These are phyloP conservation scores for Mallotus villosus DNA, from an alignment of 2,797 vertebrate species.

Conservation along the genomic window DNA sequence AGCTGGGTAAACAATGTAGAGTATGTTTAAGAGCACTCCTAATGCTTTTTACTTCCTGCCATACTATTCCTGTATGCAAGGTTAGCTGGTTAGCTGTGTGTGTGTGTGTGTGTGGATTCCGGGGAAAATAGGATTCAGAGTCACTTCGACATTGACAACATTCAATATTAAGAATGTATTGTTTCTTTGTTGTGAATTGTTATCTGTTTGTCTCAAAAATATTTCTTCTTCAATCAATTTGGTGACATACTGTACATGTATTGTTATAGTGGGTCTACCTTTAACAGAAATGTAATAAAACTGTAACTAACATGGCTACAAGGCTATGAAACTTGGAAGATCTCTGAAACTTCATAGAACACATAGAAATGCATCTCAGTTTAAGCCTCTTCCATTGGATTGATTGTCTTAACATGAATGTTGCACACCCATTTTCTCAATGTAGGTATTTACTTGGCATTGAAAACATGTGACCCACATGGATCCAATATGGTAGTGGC, in stretches of 20 bases:
- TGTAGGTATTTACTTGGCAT: background rate
- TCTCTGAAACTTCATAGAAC: too few relatives aligned
- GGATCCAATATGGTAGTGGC: background rate
- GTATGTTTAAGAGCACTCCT: conserved; percentile 17
- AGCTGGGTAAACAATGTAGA: conserved; percentile 26
- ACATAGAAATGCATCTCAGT: too few relatives aligned
- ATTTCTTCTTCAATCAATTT: background rate
- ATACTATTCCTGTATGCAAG: conserved; percentile 35
- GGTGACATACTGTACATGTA: background rate
- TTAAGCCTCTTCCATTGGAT: background rate
- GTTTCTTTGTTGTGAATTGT: background rate
- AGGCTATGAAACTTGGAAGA: too few relatives aligned
- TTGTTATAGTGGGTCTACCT: background rate
- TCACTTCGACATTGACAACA: background rate
- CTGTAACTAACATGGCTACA: background rate
- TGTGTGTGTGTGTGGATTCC: too few relatives aligned
- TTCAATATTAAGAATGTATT: background rate
- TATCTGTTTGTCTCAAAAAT: too few relatives aligned
- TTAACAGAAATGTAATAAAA: background rate
- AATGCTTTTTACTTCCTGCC: conserved; percentile 23
- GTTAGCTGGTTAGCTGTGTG: too few relatives aligned
- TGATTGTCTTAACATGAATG: background rate
- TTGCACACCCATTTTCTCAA: background rate
- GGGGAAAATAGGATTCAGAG: background rate
- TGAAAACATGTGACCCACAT: conserved; percentile 4